These are phyloP conservation scores for Phenacoccus solenopsis DNA, from an alignment of 1,140 invertebrate genomes.

Conservation along the genomic window DNA sequence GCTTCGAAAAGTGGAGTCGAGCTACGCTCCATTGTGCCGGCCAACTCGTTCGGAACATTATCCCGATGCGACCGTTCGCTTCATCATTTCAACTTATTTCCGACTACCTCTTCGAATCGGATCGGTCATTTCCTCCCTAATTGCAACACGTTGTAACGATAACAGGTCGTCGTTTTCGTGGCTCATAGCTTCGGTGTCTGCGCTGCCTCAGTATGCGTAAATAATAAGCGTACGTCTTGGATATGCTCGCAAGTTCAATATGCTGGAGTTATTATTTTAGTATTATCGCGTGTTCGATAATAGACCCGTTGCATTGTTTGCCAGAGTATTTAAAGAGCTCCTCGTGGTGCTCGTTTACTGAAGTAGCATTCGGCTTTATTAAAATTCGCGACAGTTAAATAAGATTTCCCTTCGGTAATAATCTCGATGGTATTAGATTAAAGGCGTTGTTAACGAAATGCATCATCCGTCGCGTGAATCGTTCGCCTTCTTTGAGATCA, in stretches of 20 bases:
- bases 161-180: too few species aligned
- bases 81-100: neutral
- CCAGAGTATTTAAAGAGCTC: too few species aligned
- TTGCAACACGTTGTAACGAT: neutral
- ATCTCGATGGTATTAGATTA: neutral
- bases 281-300: too few species aligned
- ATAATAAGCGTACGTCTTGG: too few species aligned
- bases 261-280: too few species aligned
- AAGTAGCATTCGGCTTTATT: neutral
- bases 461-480: too few species aligned
- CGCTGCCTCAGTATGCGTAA: too few species aligned
- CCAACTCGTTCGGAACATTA: constrained; percentile 9
- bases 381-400: neutral
- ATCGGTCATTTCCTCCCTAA: constrained; percentile 12
- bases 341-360: neutral
- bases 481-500: neutral
- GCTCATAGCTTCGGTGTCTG: too few species aligned
- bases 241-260: too few species aligned
- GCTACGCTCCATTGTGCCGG: neutral
- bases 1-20: constrained; percentile 12
- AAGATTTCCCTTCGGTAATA: neutral
- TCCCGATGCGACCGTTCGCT: neutral
- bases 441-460: neutral
- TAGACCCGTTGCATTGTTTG: too few species aligned
- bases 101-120: neutral